phyloP scores from a whole-genome alignment of 2,888 invertebrate species.

The Terebella lapidaria region DNA sequence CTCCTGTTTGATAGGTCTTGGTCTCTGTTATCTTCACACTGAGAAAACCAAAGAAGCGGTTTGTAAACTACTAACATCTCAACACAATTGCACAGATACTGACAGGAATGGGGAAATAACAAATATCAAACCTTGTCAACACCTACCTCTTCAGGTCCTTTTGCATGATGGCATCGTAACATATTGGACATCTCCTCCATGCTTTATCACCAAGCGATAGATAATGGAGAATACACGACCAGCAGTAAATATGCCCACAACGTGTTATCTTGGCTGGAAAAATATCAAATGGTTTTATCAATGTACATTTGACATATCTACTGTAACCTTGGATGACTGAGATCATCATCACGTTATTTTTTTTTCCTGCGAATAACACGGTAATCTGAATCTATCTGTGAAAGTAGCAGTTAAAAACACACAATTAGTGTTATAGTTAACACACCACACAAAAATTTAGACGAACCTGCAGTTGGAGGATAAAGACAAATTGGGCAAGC shows the following conservation, averaged over 20 bases:
- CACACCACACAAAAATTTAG: no score
- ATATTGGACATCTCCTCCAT: slow-evolving; percentile 86
- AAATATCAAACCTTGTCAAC: background rate
- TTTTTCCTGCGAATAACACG: no score
- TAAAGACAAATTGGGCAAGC: slow-evolving; percentile 91
- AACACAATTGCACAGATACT: slow-evolving; percentile 21
- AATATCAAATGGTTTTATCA: background rate
- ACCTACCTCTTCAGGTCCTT: slow-evolving; percentile 75
- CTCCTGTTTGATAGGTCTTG: slow-evolving; percentile 56
- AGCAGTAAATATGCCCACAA: slow-evolving; percentile 94
- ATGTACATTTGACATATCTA: background rate
- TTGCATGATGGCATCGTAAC: slow-evolving; percentile 75
- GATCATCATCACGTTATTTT: no score
- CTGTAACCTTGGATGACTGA: background rate
- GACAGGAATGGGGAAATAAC: background rate
- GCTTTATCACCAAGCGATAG: slow-evolving; percentile 68
- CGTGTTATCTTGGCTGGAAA: slow-evolving; percentile 84
- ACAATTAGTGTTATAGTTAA: no score
- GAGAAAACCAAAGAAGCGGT: no score
- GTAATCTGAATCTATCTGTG: no score
- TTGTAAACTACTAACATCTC: no score
- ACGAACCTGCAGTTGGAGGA: slow-evolving; percentile 61
- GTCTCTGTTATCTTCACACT: slow-evolving; percentile 60
- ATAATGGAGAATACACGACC: slow-evolving; percentile 91
- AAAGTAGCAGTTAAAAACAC: no score